Evolutionary conservation across 2,888 invertebrate species (phyloP).

Genomic region (Drosophila atripex): DNA sequence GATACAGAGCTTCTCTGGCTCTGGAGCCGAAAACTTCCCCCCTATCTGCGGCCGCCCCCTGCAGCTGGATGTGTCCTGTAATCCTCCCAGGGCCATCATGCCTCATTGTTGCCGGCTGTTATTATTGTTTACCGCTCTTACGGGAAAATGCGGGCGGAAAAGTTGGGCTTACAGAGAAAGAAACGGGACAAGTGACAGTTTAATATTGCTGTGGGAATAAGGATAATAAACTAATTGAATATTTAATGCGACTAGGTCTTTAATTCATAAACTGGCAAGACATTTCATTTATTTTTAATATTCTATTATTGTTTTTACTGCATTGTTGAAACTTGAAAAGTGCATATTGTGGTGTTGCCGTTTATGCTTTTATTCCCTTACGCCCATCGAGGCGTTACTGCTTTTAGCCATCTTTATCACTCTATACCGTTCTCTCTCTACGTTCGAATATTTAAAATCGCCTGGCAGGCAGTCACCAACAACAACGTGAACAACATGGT

Average conservation of each 20-base stretch:
- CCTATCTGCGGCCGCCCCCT: slow-evolving; percentile 30
- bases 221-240: neutral
- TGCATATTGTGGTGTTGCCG: slow-evolving; percentile 36
- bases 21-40: neutral
- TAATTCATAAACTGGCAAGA: neutral
- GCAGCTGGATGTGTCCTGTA: slow-evolving; percentile 58
- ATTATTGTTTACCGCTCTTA: slow-evolving; percentile 71
- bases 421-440: slow-evolving; percentile 13
- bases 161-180: slow-evolving; percentile 23
- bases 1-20: slow-evolving; percentile 7
- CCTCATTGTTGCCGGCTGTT: slow-evolving; percentile 61
- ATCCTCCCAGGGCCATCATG: slow-evolving; percentile 55
- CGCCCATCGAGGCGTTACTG: slow-evolving; percentile 5
- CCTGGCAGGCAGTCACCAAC: slow-evolving; percentile 15
- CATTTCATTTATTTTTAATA: neutral
- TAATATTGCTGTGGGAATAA: neutral
- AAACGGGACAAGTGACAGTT: slow-evolving; percentile 9
- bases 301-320: neutral
- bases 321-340: neutral
- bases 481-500: slow-evolving; percentile 11
- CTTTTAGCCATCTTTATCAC: slow-evolving; percentile 10
- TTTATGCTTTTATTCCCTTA: slow-evolving; percentile 33
- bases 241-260: neutral
- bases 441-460: slow-evolving; percentile 65
- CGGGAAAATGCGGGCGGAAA: slow-evolving; percentile 41